Base-by-base conservation (phyloP, 2,888 invertebrate genomes). In the Polydrusus pterygomalis region DNA sequence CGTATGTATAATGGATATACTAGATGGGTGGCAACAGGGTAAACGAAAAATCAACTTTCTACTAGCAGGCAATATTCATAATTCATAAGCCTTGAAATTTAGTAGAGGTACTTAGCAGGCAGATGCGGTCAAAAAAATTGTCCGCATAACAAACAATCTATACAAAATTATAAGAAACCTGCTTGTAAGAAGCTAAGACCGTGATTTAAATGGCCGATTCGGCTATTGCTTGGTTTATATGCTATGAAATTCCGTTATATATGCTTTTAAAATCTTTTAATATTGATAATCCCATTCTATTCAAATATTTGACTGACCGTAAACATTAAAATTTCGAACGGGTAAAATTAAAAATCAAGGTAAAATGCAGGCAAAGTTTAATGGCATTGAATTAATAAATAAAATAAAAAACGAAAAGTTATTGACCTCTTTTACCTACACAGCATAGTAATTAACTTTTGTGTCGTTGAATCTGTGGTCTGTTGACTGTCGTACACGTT, bases 351-450 rank as follows among this genome's bases (percentile, higher is more conserved):
- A 51, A 67, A 40, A 34, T 34, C 54, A 54, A 54, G 58, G 54
- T 69, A 40, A 69, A 60, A 38, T 60, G 58, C 38, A 54, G 11
- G 10, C 18, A 56, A 69, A 56, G 56, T 40, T 34, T 51, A 69
- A 69, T 69, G 65, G 49, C 65, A 65, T 65, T 65, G 65, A 25
- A 65, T 56, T 69, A 56, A 38, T 60, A 60, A 60, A 60, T 34
- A 20, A 30, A 56, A 54, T 54, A 18, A 54, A 51, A 20, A 65
- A 67, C 25, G 38, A 47, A 38, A 69, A 60, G 58, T 34, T 69
- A 69, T 69, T 69, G 69, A 69, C 69, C 69, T 69, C 40, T 45
- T 69, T 51, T 34, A 47, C 65, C 49, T 65, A 49, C 65, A 49
- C 38, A 34, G 65, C 38, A 65, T 49, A 49, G 7, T 30, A 65